Percentiles rank a stretch among this genome's conserved stretches.
Conservation (phyloP, 2,888 invertebrate genomes). For the Dicycla oo region DNA sequence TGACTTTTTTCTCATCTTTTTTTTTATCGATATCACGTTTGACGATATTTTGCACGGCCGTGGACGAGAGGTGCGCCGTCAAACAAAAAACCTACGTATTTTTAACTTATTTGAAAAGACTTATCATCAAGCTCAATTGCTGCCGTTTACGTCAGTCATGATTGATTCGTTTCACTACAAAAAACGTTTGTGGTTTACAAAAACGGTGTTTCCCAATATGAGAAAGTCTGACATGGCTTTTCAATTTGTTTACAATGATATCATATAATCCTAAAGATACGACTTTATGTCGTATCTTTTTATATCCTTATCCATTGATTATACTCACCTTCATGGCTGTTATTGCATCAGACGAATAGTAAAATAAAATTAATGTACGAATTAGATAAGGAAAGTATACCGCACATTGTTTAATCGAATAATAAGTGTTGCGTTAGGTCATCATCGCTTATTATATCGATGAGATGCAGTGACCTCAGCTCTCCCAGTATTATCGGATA, state of each 20-base stretch:
- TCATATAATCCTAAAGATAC: slow-evolving; percentile 30
- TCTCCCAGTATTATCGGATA: slow-evolving; percentile 68
- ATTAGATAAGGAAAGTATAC: slow-evolving; percentile 52
- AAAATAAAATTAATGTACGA: slow-evolving; percentile 27
- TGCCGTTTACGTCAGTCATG: slow-evolving; percentile 9
- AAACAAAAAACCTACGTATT: slow-evolving; percentile 1
- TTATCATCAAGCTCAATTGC: not conserved
- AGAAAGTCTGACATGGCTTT: slow-evolving; percentile 41
- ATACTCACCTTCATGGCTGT: slow-evolving; percentile 4
- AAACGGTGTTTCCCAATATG: slow-evolving; percentile 18
- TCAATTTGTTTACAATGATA: slow-evolving; percentile 49
- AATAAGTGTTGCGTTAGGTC: slow-evolving; percentile 73
- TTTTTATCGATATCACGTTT: not conserved
- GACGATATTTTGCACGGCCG: not conserved
- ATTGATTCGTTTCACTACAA: slow-evolving; percentile 23
- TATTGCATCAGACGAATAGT: slow-evolving; percentile 43
- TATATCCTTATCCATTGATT: slow-evolving; percentile 44
- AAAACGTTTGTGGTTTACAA: slow-evolving; percentile 19
- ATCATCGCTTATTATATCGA: slow-evolving; percentile 81
- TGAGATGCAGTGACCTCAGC: slow-evolving; percentile 81
- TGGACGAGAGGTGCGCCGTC: not conserved
- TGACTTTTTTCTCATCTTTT: not conserved
- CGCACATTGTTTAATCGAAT: slow-evolving; percentile 62
- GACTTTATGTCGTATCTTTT: slow-evolving; percentile 15
- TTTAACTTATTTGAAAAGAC: not conserved